phyloP scores from a whole-genome alignment of 2,888 invertebrate genomes.

The Phania funesta region DNA sequence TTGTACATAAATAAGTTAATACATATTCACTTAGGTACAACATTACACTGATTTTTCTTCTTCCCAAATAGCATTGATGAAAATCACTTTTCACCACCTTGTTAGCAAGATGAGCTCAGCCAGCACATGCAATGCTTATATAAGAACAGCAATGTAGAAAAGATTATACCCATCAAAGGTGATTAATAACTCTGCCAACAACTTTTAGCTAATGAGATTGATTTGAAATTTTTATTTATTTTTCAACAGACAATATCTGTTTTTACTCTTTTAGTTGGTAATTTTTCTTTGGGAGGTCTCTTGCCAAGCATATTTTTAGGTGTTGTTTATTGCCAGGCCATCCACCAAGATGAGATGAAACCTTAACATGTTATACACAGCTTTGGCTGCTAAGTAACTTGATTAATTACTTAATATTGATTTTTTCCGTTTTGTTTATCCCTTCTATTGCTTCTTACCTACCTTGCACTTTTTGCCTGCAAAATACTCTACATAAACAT shows the following conservation, averaged over 20 bases:
- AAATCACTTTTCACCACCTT: constrained; percentile 60
- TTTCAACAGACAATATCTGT: constrained; percentile 47
- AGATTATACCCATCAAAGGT: constrained; percentile 61
- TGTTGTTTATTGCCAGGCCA: constrained; percentile 59
- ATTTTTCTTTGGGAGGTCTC: constrained; percentile 3
- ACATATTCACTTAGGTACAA: constrained; percentile 13
- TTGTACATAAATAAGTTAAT: constrained; percentile 6
- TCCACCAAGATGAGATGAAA: constrained; percentile 44
- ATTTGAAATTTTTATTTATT: constrained; percentile 66
- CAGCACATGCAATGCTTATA: constrained; percentile 11
- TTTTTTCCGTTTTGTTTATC: constrained; percentile 54
- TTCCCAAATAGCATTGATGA: constrained; percentile 20
- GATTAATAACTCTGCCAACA: constrained; percentile 71
- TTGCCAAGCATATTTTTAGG: constrained; percentile 47
- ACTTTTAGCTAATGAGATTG: constrained; percentile 71
- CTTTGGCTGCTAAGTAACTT: constrained; percentile 67
- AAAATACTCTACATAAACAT: constrained; percentile 38
- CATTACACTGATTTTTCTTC: constrained; percentile 18
- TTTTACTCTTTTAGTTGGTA: constrained; percentile 16
- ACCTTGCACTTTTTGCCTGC: background rate
- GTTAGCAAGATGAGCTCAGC: constrained; percentile 20
- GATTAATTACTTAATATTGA: constrained; percentile 71
- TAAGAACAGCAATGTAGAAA: constrained; percentile 39
- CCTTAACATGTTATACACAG: constrained; percentile 52
- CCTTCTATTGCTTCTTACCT: background rate